Conservation (phyloP, 2,797 vertebrate species). For the Delichon dasypus region DNA sequence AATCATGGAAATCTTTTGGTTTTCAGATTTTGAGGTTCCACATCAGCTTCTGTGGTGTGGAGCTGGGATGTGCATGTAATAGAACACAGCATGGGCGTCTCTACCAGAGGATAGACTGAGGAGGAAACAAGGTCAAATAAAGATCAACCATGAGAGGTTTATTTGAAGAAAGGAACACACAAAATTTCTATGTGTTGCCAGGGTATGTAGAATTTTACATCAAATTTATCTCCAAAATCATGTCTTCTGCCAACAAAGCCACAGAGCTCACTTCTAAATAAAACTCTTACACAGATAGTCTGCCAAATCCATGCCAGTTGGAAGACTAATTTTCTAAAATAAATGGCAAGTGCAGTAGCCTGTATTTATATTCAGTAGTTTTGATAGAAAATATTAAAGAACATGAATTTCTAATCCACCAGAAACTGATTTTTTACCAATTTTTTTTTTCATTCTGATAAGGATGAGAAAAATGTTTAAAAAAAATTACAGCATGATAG, state of each 20-base stretch:
- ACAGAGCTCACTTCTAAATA: neutral
- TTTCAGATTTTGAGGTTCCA: neutral
- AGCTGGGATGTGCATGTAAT: neutral
- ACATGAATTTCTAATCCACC: neutral
- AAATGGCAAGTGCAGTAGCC: neutral
- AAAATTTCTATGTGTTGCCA: neutral
- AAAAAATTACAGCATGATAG: neutral
- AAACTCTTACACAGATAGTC: neutral
- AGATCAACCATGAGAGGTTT: neutral
- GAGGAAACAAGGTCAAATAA: neutral
- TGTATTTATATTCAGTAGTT: neutral
- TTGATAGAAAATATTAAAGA: neutral
- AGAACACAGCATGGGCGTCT: neutral
- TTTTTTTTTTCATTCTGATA: neutral
- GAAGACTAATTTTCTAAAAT: neutral
- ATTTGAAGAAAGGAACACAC: neutral
- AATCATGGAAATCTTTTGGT: neutral
- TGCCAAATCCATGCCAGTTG: neutral
- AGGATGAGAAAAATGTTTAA: neutral
- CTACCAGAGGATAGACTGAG: neutral
- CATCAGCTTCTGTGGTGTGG: neutral
- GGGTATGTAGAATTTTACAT: neutral
- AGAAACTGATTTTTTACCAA: neutral
- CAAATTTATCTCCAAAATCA: neutral
- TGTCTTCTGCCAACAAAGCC: neutral